Evolutionary conservation across 2,888 invertebrate genomes (phyloP).

Genomic region (Drosophila affinis): DNA sequence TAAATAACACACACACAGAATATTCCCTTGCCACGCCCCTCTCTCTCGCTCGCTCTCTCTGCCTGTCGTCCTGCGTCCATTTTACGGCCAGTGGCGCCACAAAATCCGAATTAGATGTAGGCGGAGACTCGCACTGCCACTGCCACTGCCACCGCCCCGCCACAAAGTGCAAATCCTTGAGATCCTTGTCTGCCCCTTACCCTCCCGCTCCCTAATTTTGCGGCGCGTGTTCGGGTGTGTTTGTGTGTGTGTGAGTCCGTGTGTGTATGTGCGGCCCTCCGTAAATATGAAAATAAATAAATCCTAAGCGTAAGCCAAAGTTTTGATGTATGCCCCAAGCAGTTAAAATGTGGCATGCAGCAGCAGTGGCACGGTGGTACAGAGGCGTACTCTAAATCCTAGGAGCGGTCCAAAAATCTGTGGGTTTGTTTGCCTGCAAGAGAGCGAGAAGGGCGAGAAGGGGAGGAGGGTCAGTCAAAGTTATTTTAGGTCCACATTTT

Average conservation of each 20-base stretch:
- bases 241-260: constrained; percentile 24
- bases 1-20: constrained; percentile 56
- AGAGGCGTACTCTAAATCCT: constrained; percentile 68
- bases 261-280: constrained; percentile 48
- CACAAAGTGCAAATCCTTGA: constrained; percentile 79
- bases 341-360: constrained; percentile 69
- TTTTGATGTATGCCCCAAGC: constrained; percentile 80
- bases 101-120: constrained; percentile 69
- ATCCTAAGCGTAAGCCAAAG: constrained; percentile 79
- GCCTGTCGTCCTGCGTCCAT: constrained; percentile 27
- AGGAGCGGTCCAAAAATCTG: constrained; percentile 51
- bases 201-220: constrained; percentile 43
- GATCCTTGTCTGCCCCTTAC: constrained; percentile 67
- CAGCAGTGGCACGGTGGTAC: constrained; percentile 8
- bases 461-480: constrained; percentile 63
- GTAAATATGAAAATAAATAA: constrained; percentile 81
- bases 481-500: constrained; percentile 79
- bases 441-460: constrained; percentile 38
- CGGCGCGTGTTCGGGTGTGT: constrained; percentile 34
- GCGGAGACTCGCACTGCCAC: constrained; percentile 47
- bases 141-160: constrained; percentile 12
- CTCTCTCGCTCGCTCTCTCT: background rate
- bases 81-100: constrained; percentile 61
- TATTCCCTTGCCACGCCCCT: constrained; percentile 42
- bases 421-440: constrained; percentile 33